Conservation (phyloP, 2,113 vertebrate species). For the Callithrix jacchus region DNA sequence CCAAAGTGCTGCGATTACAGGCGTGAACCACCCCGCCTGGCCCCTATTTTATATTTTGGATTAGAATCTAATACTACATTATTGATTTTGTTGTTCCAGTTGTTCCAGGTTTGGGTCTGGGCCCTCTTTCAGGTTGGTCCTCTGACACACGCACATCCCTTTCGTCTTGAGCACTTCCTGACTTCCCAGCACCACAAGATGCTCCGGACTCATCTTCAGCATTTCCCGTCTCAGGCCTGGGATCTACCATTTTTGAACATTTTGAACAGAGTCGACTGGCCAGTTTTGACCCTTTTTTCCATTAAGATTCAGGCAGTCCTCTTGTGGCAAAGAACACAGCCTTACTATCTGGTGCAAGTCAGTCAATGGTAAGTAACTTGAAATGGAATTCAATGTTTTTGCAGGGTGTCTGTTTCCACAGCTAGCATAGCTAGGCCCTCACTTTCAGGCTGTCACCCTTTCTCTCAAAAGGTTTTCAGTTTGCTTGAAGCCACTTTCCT, state of each 20-base stretch:
- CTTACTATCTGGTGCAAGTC: neutral
- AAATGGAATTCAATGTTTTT: neutral
- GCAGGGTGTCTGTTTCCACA: neutral
- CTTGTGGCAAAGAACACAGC: neutral
- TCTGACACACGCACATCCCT: neutral
- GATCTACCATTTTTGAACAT: slow-evolving; percentile 6
- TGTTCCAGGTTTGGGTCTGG: neutral
- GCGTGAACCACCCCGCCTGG: no score
- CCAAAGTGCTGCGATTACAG: no score
- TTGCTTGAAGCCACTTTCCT: slow-evolving; percentile 48
- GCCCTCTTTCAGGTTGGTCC: neutral
- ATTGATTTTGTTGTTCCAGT: neutral
- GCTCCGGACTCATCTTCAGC: neutral
- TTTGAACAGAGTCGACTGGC: neutral
- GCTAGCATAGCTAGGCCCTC: neutral
- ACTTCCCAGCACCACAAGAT: neutral
- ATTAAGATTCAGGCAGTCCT: neutral
- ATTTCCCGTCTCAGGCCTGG: neutral
- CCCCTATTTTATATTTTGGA: neutral
- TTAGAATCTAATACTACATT: neutral
- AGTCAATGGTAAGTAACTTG: slow-evolving; percentile 1
- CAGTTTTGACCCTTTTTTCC: neutral
- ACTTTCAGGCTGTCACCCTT: neutral
- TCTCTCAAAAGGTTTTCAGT: neutral
- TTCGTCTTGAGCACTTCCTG: neutral